These are phyloP conservation scores for Datnioides undecimradiatus DNA, from an alignment of 2,113 vertebrate species.

Conservation along the genomic window DNA sequence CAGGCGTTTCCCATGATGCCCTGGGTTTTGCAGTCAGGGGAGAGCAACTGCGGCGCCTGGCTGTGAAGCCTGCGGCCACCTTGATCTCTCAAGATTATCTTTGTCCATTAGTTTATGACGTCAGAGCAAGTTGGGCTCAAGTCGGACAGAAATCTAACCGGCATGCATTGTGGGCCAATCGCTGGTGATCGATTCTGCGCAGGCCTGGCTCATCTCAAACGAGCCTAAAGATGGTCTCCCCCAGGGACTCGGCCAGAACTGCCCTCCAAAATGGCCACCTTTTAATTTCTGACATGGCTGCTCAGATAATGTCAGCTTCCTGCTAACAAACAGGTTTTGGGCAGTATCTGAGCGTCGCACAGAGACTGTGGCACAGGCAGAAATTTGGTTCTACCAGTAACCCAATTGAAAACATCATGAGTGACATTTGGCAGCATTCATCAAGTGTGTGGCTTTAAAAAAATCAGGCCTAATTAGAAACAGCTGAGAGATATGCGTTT, in stretches of 20 bases:
- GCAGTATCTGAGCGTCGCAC: neutral
- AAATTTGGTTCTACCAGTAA: neutral
- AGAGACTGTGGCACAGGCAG: neutral
- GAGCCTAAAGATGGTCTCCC: slow-evolving; percentile 87
- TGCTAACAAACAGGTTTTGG: neutral
- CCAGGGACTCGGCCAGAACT: slow-evolving; percentile 86
- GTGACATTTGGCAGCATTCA: slow-evolving; percentile 5
- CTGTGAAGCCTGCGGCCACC: no score
- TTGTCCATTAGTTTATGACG: no score
- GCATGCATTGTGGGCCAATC: no score
- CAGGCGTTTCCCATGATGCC: no score
- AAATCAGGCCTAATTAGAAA: slow-evolving; percentile 57
- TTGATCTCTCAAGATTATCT: no score
- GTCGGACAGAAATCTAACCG: no score
- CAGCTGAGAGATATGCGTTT: slow-evolving; percentile 54
- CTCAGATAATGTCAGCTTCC: neutral
- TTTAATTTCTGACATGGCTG: slow-evolving; percentile 54
- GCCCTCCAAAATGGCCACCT: slow-evolving; percentile 84
- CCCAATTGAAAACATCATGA: neutral
- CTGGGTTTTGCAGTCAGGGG: no score
- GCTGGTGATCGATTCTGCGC: no score
- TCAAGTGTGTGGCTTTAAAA: slow-evolving; percentile 23
- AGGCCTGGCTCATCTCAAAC: no score
- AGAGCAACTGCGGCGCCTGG: no score
- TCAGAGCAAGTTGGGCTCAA: no score